phyloP scores from a whole-genome alignment of 2,797 vertebrate species.

The Phrynocephalus guinanensis region DNA sequence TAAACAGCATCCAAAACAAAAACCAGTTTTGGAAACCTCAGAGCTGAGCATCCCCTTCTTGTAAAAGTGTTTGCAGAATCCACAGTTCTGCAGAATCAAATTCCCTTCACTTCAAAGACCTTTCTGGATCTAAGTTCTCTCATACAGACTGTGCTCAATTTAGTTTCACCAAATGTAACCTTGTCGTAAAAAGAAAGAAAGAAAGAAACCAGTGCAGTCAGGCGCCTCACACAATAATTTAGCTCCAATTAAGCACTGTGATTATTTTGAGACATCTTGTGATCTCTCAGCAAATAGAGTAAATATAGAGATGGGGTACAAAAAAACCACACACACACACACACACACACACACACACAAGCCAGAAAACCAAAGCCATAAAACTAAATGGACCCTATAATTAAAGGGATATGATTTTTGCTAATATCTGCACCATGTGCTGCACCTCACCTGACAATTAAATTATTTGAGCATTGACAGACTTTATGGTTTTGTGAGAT shows the following conservation, averaged over 20 bases:
- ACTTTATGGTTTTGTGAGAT: neutral
- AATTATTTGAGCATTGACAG: conserved; percentile 21
- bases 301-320: neutral
- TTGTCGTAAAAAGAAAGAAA: neutral
- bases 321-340: neutral
- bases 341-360: neutral
- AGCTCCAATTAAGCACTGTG: conserved; percentile 41
- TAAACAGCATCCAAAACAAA: conserved; percentile 67
- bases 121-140: neutral
- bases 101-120: conserved; percentile 22
- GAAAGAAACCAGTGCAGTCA: conserved; percentile 2
- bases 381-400: conserved; percentile 32
- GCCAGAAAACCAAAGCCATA: conserved; percentile 9
- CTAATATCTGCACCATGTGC: conserved; percentile 14
- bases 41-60: neutral
- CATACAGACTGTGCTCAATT: conserved; percentile 11
- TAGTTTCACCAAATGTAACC: conserved; percentile 44
- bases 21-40: conserved; percentile 60
- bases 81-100: neutral
- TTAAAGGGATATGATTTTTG: conserved; percentile 3
- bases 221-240: conserved; percentile 52
- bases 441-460: neutral
- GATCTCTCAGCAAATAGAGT: conserved; percentile 36
- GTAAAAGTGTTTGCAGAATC: neutral
- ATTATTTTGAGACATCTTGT: conserved; percentile 49